A percentile compares a stretch with the other conserved stretches of the same genome.
These are phyloP conservation scores for Megathymus violae DNA, from an alignment of 1,140 invertebrate species.

Conservation along the genomic window DNA sequence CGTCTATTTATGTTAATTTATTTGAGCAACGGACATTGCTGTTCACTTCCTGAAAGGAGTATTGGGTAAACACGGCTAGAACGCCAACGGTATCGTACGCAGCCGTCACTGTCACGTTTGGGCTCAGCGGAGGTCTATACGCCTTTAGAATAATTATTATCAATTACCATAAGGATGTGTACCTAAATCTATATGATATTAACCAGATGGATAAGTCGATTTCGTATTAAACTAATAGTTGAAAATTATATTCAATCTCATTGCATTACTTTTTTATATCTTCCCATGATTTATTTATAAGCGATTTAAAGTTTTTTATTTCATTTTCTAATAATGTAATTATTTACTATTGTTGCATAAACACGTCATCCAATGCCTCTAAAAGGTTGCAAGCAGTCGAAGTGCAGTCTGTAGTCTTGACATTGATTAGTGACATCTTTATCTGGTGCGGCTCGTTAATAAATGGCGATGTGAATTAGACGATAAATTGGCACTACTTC, in stretches of 20 bases:
- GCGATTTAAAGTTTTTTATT: too few relatives aligned
- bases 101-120: constrained; percentile 50
- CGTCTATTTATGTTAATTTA: too few relatives aligned
- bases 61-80: constrained; percentile 3
- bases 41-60: neutral
- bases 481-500: constrained; percentile 11
- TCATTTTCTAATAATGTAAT: too few relatives aligned
- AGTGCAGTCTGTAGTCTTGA: too few relatives aligned
- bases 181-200: neutral
- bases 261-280: too few relatives aligned
- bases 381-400: neutral
- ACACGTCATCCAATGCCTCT: neutral
- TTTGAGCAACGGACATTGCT: too few relatives aligned
- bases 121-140: constrained; percentile 62
- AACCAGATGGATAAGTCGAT: neutral
- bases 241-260: too few relatives aligned
- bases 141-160: constrained; percentile 56
- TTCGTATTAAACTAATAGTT: too few relatives aligned
- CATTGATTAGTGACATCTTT: constrained; percentile 12
- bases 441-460: constrained; percentile 11
- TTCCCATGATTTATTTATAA: too few relatives aligned
- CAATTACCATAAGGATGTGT: neutral
- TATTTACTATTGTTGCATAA: too few relatives aligned
- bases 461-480: constrained; percentile 16
- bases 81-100: constrained; percentile 11